These are phyloP conservation scores for Manis crassicaudata DNA, from an alignment of 2,797 vertebrate species.

Conservation along the genomic window DNA sequence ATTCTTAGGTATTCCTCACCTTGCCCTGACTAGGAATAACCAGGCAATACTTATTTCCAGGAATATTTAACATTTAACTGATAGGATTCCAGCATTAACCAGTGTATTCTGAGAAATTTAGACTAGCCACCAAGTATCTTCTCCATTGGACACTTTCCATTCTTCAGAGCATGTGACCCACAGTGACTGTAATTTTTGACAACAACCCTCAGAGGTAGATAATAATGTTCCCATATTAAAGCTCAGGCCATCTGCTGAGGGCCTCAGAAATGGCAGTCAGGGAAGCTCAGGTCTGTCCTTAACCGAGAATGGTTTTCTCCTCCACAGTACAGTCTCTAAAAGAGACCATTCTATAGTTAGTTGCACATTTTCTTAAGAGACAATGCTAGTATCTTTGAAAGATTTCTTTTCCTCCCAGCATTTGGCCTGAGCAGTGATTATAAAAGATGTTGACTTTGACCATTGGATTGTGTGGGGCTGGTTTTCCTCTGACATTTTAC, in stretches of 20 bases:
- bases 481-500: constrained; percentile 4
- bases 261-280: neutral
- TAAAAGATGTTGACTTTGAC: constrained; percentile 10
- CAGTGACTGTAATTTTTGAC: neutral
- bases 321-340: neutral
- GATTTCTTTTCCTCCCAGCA: neutral
- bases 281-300: neutral
- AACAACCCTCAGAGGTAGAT: neutral
- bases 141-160: neutral
- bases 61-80: neutral
- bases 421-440: neutral
- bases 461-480: neutral
- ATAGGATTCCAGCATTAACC: neutral
- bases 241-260: neutral
- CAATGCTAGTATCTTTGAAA: neutral
- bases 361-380: neutral
- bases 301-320: neutral
- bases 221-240: neutral
- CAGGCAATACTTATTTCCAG: neutral
- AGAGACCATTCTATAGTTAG: neutral
- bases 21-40: neutral
- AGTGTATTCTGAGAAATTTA: neutral
- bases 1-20: neutral
- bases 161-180: neutral
- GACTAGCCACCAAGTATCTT: neutral